Evolutionary conservation across 2,113 vertebrate species (phyloP).

Genomic region (Aphyosemion australe): DNA sequence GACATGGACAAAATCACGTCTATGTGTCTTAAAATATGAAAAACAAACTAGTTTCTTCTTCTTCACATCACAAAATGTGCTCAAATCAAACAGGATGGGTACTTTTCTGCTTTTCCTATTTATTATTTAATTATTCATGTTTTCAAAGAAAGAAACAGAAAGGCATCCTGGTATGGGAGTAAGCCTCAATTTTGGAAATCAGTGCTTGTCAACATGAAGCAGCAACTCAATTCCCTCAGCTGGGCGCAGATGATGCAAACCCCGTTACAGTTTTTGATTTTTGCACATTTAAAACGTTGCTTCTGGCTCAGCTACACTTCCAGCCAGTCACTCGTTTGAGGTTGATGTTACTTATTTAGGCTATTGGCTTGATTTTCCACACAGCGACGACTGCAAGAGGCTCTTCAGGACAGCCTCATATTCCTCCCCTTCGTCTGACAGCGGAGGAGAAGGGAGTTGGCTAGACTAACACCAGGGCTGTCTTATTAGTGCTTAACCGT

Average conservation of each 20-base stretch:
- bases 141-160: constrained; percentile 23
- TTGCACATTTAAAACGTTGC: constrained; percentile 45
- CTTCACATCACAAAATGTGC: constrained; percentile 34
- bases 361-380: constrained; percentile 54
- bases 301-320: constrained; percentile 33
- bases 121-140: constrained; percentile 66
- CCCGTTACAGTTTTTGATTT: constrained; percentile 47
- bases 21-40: constrained; percentile 4
- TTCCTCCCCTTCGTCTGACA: constrained; percentile 58
- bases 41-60: neutral
- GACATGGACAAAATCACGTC: constrained; percentile 1
- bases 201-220: constrained; percentile 22
- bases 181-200: constrained; percentile 47
- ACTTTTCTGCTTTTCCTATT: constrained; percentile 32
- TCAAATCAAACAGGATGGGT: constrained; percentile 35
- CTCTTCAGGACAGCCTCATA: constrained; percentile 48
- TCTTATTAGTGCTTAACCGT: constrained; percentile 69
- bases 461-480: constrained; percentile 56
- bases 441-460: constrained; percentile 25
- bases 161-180: constrained; percentile 12
- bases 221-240: constrained; percentile 28
- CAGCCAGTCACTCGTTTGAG: constrained; percentile 17
- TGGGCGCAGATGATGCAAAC: constrained; percentile 49
- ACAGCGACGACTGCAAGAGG: constrained; percentile 36
- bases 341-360: constrained; percentile 56